Base-by-base conservation (phyloP, 2,113 vertebrate species). In the Notothenia rossii region DNA sequence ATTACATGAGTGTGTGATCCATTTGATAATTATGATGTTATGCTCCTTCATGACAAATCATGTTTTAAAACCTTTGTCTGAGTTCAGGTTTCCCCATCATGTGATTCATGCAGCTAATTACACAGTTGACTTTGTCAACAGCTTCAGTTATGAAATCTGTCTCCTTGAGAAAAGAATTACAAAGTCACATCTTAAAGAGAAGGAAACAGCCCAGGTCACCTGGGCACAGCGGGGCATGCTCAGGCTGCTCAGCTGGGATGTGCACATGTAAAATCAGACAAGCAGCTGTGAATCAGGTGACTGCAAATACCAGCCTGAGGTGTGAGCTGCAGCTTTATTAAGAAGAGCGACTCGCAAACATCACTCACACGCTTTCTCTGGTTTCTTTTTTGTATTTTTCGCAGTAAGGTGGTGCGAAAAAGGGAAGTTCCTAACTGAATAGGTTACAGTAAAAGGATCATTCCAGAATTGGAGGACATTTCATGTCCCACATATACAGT, bases 271-370 rank as follows among this genome's bases (percentile, higher is more conserved):
- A 81, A 89, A 89, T 69, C 56, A 78, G 51, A 77, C 90, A 77
- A 67, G 73, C 33, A 18, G 60, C 75, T 85, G 91, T 72, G 85
- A 93, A 79, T 88, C 90, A 86, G 81, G 46, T 92, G 90, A 89
- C 90, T 81, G 36, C 62, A 88, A 90, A 93, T 91, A 83, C 83
- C 72, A 50, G 81, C 7, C 48, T 50, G 33, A 67, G 72, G 91
- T 88, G 91, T 77, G 86, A 92, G 78, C 33, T 3, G 45, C 66
- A 58, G 36, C 56, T 29, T 77, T 81, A 63, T 75, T 58, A 59
- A 66, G 11, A 36, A 55, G 45, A 56, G 15, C 0, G 2, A 55
- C n/a, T 50, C 8, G 1, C 49, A 49, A 54, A 77, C 7, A 40
- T 40, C 36, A 8, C 36, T 40, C 6, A 8, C 36, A 40, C 6